These are phyloP conservation scores for Ctenochaetus hawaiiensis DNA, from an alignment of 2,797 vertebrate genomes.

Conservation along the genomic window DNA sequence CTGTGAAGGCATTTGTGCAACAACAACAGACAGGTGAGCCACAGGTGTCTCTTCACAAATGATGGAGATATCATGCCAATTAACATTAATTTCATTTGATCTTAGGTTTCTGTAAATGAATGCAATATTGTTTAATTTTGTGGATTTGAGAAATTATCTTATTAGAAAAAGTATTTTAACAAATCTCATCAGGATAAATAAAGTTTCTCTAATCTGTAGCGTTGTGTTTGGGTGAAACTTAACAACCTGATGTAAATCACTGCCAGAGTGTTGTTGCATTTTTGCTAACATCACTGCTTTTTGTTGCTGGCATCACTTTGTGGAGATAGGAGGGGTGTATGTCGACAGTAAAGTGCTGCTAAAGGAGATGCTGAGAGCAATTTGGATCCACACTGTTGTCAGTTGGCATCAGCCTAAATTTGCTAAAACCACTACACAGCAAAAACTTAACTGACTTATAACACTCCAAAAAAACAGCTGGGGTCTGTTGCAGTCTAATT, in stretches of 20 bases:
- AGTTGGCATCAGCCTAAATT: conserved; percentile 48
- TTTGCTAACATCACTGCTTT: conserved; percentile 25
- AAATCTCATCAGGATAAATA: not conserved
- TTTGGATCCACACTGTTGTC: conserved; percentile 51
- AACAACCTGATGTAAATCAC: conserved; percentile 32
- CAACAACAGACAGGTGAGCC: conserved; percentile 85
- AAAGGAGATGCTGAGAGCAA: conserved; percentile 57
- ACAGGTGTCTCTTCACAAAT: conserved; percentile 50
- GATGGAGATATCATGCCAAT: conserved; percentile 27
- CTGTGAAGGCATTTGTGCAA: conserved; percentile 75
- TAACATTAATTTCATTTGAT: conserved; percentile 2
- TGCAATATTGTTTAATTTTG: not conserved
- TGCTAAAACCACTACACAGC: conserved; percentile 33
- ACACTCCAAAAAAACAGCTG: conserved; percentile 54
- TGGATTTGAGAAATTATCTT: not conserved
- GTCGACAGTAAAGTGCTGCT: conserved; percentile 46
- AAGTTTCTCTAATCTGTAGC: not conserved
- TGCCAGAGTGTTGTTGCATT: conserved; percentile 7
- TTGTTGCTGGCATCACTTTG: conserved; percentile 41
- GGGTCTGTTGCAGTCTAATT: conserved; percentile 34
- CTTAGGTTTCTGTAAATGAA: not conserved
- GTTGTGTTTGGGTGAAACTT: conserved; percentile 13
- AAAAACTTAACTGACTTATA: conserved; percentile 51
- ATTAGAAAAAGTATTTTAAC: not conserved
- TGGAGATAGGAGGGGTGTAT: conserved; percentile 38